Percentiles rank a stretch among this genome's conserved stretches.
Evolutionary conservation across 2,888 invertebrate genomes (phyloP).

Genomic region (Endotricha flammealis): DNA sequence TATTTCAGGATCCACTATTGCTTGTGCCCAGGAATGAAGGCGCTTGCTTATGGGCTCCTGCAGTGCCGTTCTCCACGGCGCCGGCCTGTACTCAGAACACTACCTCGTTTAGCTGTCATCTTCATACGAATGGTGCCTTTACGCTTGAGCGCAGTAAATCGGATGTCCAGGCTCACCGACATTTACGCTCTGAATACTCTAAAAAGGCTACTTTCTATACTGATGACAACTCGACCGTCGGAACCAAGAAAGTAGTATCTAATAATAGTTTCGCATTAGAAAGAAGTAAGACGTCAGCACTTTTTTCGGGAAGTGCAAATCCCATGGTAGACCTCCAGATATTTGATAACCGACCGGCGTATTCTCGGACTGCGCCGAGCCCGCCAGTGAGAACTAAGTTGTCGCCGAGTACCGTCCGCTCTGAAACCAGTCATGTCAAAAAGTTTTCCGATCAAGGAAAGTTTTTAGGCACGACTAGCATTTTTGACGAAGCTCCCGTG

Average conservation of each 20-base stretch:
- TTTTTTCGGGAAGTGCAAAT: slow-evolving; percentile 42
- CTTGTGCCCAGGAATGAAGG: slow-evolving; percentile 81
- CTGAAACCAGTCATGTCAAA: slow-evolving; percentile 37
- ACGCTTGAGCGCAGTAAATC: slow-evolving; percentile 68
- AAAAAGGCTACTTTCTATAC: slow-evolving; percentile 62
- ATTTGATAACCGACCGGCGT: slow-evolving; percentile 59
- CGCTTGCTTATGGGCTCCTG: slow-evolving; percentile 68
- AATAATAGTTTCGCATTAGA: slow-evolving; percentile 46
- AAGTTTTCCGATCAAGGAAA: slow-evolving; percentile 47
- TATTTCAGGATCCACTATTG: slow-evolving; percentile 76
- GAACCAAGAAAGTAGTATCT: slow-evolving; percentile 28
- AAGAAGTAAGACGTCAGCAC: slow-evolving; percentile 63
- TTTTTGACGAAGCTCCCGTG: slow-evolving; percentile 53
- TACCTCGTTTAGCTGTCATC: slow-evolving; percentile 65
- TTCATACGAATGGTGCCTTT: slow-evolving; percentile 62
- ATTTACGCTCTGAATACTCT: slow-evolving; percentile 39
- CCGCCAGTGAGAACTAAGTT: slow-evolving; percentile 63
- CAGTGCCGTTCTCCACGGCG: slow-evolving; percentile 61
- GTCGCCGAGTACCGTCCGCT: slow-evolving; percentile 43
- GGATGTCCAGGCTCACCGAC: slow-evolving; percentile 58
- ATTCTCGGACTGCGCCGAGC: slow-evolving; percentile 65
- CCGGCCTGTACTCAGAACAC: slow-evolving; percentile 63
- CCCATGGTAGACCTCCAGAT: slow-evolving; percentile 49
- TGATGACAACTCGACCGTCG: slow-evolving; percentile 29
- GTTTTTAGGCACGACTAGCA: slow-evolving; percentile 45